Conservation (phyloP, 2,888 invertebrate species). For the Caenorhabditis panamensis region DNA sequence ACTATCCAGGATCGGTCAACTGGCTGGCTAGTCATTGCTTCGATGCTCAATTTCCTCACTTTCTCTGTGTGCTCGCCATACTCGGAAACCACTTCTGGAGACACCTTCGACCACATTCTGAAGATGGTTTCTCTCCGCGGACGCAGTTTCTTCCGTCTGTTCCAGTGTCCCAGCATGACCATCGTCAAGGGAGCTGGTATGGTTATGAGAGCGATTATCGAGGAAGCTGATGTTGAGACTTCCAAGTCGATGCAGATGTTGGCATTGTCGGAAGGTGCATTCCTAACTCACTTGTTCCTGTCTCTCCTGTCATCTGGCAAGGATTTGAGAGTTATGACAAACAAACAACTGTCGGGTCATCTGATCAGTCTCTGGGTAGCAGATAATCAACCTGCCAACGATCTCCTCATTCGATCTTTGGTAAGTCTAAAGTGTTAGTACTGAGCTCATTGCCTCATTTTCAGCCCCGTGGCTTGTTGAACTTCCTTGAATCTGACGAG, state of each 20-base stretch:
- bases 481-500: slow-evolving; percentile 91
- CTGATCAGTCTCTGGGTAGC: slow-evolving; percentile 96
- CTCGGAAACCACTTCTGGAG: slow-evolving; percentile 92
- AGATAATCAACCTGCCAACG: slow-evolving; percentile 85
- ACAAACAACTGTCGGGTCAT: slow-evolving; percentile 90
- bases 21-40: slow-evolving; percentile 95
- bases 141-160: slow-evolving; percentile 91
- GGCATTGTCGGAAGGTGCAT: slow-evolving; percentile 95
- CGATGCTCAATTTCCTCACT: slow-evolving; percentile 98
- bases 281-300: slow-evolving; percentile 92
- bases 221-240: slow-evolving; percentile 94
- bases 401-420: slow-evolving; percentile 75
- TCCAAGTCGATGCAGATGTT: slow-evolving; percentile 93
- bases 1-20: slow-evolving; percentile 86
- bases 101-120: slow-evolving; percentile 90
- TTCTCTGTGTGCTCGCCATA: slow-evolving; percentile 98
- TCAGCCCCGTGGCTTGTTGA: slow-evolving; percentile 93
- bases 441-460: too few species aligned
- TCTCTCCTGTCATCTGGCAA: slow-evolving; percentile 89
- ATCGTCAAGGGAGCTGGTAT: slow-evolving; percentile 97
- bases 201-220: slow-evolving; percentile 96
- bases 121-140: slow-evolving; percentile 95
- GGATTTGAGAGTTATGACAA: slow-evolving; percentile 87
- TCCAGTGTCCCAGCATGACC: slow-evolving; percentile 95
- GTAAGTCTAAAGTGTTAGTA: too few species aligned